phyloP scores from a whole-genome alignment of 1,140 invertebrate species.

The Hesperophylax magnus region DNA sequence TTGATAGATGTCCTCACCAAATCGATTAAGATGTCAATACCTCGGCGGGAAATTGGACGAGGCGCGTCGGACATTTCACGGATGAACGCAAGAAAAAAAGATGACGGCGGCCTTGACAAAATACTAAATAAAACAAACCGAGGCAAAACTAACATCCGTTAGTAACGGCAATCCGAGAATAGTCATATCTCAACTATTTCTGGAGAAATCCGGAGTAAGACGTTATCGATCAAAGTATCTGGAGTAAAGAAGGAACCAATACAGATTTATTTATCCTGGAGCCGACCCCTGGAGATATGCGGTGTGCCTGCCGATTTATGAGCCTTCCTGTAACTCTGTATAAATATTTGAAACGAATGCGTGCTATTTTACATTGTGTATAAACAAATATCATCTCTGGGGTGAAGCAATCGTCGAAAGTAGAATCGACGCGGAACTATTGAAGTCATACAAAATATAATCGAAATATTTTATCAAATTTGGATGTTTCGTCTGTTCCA shows the following conservation, averaged over 20 bases:
- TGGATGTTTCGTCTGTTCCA: too few species aligned
- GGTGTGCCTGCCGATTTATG: slow-evolving; percentile 26
- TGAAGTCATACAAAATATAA: too few species aligned
- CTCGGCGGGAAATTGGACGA: background rate
- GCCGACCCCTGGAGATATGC: background rate
- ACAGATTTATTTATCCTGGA: slow-evolving; percentile 16
- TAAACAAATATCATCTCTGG: slow-evolving; percentile 34
- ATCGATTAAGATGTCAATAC: background rate
- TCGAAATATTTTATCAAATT: too few species aligned
- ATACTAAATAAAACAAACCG: background rate
- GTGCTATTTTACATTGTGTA: slow-evolving; percentile 6
- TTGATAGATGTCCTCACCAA: slow-evolving; percentile 1
- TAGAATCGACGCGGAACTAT: background rate
- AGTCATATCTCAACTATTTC: too few species aligned
- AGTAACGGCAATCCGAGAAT: background rate
- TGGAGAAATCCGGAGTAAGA: slow-evolving; percentile 1
- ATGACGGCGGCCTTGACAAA: background rate
- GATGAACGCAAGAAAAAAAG: slow-evolving; percentile 25
- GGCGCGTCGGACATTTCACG: slow-evolving; percentile 30
- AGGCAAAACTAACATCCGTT: slow-evolving; percentile 5
- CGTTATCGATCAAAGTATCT: background rate
- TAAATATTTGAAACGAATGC: slow-evolving; percentile 39
- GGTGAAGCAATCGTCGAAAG: background rate
- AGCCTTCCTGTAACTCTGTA: slow-evolving; percentile 28
- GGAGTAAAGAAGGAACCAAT: background rate